A percentile compares a stretch with the other conserved stretches of the same genome.
Evolutionary conservation across 1,140 invertebrate species (phyloP).

Genomic region (Achatina immaculata): DNA sequence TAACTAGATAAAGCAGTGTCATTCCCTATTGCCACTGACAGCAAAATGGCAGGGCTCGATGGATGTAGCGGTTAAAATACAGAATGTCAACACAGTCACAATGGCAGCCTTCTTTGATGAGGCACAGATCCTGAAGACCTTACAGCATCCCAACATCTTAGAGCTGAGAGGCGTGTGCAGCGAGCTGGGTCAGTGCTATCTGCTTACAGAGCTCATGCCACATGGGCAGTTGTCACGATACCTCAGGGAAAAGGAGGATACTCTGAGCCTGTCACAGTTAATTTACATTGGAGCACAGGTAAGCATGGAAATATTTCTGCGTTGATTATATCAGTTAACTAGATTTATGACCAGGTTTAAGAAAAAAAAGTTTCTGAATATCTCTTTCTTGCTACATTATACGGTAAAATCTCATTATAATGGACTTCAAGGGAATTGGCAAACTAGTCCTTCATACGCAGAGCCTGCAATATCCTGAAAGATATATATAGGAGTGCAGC

Average conservation of each 20-base stretch:
- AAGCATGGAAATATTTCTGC: conserved; percentile 25
- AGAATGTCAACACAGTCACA: conserved; percentile 95
- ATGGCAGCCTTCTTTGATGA: conserved; percentile 96
- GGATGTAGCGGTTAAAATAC: conserved; percentile 95
- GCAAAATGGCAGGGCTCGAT: conserved; percentile 89
- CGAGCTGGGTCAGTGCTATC: conserved; percentile 97
- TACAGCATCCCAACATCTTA: conserved; percentile 93
- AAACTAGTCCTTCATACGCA: too few relatives aligned
- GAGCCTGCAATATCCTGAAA: too few relatives aligned
- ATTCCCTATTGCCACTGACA: too few relatives aligned
- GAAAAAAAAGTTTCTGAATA: too few relatives aligned
- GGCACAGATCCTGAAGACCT: conserved; percentile 98
- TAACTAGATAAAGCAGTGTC: neutral
- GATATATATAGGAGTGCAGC: too few relatives aligned
- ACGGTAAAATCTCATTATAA: too few relatives aligned
- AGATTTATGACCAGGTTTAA: too few relatives aligned
- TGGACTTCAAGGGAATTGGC: too few relatives aligned
- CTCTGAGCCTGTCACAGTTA: conserved; percentile 54
- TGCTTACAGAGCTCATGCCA: conserved; percentile 90
- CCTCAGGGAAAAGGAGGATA: conserved; percentile 58
- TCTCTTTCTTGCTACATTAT: too few relatives aligned
- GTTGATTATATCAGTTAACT: too few relatives aligned
- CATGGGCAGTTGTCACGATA: conserved; percentile 63
- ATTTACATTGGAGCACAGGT: conserved; percentile 66
- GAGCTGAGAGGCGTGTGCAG: conserved; percentile 97